Evolutionary conservation across 2,113 vertebrate genomes (phyloP).

Genomic region (Balaeniceps rex): DNA sequence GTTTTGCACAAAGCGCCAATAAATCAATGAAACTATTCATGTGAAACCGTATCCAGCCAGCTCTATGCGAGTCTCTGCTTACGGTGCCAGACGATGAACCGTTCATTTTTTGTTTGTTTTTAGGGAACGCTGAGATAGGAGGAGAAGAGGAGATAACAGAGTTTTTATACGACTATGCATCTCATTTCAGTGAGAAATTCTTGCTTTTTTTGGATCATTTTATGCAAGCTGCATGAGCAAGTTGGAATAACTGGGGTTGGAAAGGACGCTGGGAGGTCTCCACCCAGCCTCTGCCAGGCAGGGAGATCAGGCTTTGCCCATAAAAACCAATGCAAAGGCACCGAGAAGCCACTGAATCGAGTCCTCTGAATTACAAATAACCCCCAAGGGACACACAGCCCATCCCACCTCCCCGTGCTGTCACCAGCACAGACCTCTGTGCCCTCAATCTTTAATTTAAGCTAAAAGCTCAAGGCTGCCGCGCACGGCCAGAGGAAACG

Average conservation of each 20-base stretch:
- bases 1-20: neutral
- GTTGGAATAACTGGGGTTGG: fast-evolving
- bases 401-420: neutral
- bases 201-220: neutral
- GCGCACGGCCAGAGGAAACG: fast-evolving
- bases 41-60: fast-evolving
- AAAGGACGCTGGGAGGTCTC: neutral
- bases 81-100: fast-evolving
- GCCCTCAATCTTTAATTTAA: neutral
- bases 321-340: neutral
- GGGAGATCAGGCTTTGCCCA: neutral
- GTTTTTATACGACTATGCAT: neutral
- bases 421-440: neutral
- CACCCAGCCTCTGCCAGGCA: neutral
- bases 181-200: neutral
- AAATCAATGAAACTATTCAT: fast-evolving
- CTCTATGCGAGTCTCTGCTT: fast-evolving
- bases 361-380: neutral
- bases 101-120: fast-evolving
- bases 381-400: neutral
- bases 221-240: fast-evolving
- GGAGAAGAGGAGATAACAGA: neutral
- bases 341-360: fast-evolving
- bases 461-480: neutral
- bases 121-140: neutral